Percentiles rank a stretch among this genome's conserved stretches.
Conservation (phyloP, 2,113 vertebrate genomes). For the Sylvilagus bachmani region DNA sequence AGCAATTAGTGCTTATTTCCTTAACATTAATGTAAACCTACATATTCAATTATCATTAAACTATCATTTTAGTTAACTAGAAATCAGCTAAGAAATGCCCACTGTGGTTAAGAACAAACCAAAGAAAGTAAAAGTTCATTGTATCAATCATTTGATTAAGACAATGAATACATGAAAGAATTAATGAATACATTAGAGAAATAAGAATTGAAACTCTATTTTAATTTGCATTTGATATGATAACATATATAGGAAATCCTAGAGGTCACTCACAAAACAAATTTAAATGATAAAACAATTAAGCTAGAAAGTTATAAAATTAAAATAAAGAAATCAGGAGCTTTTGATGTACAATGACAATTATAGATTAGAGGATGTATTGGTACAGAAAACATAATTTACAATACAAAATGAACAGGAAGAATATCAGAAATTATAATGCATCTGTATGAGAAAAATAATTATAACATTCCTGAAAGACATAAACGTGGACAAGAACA, state of each 20-base stretch:
- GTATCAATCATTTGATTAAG: not conserved
- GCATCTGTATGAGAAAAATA: not conserved
- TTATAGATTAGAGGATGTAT: not conserved
- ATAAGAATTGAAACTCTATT: not conserved
- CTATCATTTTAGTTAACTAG: not conserved
- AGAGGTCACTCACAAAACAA: not conserved
- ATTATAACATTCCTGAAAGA: not conserved
- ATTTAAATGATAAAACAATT: not conserved
- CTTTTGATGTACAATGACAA: not conserved
- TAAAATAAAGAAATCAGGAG: not conserved
- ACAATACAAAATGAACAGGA: not conserved
- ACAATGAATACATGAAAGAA: not conserved
- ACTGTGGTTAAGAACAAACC: not conserved
- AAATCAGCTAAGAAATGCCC: not conserved
- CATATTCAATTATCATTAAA: not conserved
- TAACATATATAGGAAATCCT: not conserved
- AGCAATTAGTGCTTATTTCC: not conserved
- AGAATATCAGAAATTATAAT: not conserved
- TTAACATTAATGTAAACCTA: not conserved
- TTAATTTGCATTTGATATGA: not conserved
- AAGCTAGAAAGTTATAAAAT: not conserved
- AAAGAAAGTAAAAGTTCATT: not conserved
- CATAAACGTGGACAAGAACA: not conserved
- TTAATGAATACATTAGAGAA: not conserved
- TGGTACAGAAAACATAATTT: not conserved